Evolutionary conservation across 2,797 vertebrate genomes (phyloP).

Genomic region (Pachyuromys duprasi): DNA sequence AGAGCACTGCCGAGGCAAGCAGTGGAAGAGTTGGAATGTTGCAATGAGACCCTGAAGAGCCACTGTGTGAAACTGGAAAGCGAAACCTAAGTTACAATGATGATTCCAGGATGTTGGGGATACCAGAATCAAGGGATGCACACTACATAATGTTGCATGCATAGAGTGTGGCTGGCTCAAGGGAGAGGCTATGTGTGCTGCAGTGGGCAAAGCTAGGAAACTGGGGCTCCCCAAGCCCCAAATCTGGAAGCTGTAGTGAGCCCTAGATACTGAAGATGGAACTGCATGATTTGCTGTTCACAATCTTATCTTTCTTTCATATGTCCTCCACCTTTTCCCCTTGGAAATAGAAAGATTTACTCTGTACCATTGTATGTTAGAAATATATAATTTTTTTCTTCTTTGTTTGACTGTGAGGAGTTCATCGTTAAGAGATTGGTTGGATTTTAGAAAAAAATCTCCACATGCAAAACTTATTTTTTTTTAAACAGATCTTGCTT

Average conservation of each 20-base stretch:
- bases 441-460: neutral
- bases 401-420: neutral
- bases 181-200: neutral
- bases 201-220: neutral
- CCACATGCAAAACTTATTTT: neutral
- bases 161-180: neutral
- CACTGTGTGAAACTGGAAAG: neutral
- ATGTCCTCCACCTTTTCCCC: neutral
- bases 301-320: neutral
- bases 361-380: neutral
- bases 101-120: neutral
- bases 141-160: neutral
- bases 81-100: neutral
- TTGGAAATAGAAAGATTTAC: neutral
- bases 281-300: neutral
- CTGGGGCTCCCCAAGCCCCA: neutral
- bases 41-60: neutral
- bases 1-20: neutral
- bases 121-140: neutral
- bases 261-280: neutral
- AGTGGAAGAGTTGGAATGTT: neutral
- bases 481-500: too few relatives aligned
- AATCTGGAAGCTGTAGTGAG: too few relatives aligned
- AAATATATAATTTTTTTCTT: neutral
- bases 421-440: neutral